Evolutionary conservation across 2,113 vertebrate genomes (phyloP), one percentile per base, ranked within the genome.

Genomic region (Myotis yumanensis): DNA sequence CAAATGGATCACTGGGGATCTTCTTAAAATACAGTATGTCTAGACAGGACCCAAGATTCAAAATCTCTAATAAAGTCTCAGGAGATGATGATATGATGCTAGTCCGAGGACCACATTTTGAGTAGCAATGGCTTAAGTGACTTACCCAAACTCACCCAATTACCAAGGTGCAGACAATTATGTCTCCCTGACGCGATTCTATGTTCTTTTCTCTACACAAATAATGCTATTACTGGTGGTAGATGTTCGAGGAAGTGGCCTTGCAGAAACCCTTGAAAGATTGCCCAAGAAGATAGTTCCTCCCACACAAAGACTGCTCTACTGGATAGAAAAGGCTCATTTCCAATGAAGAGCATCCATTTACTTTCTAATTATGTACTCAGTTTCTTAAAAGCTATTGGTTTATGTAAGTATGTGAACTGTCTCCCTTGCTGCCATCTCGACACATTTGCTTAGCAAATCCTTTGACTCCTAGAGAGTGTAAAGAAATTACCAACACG

Each of bases 371-470:
- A 79, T 16, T 35, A 28, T 59, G 28, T 83, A 52, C 18, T 62
- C 25, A 32, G 52, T 81, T 92, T 88, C 35, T 90, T 95, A 72
- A 64, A 95, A 83, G 25, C 35, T 85, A 59, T 88, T 92, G 35
- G 62, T 83, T 95, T 96, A 59, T 82, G 20, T 82, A 86, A 71
- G 43, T 66, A 86, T 51, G n/a, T 80, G 35, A 91, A 77, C 20
- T 76, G 5, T 62, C 20, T 86, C 43, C 18, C 20, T 95, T 51
- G 40, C 54, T 37, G 2, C n/a, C 17, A 73, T 75, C 57, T 83
- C 92, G 76, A 80, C 30, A 75, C n/a, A 89, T 89, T 95, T 75
- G 69, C 71, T 85, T 86, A 94, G 69, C 87, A 96, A 87, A 75
- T 95, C 35, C 69, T 89, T 96, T 82, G 32, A 75, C 69, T 93